Percentiles rank a stretch among this genome's conserved stretches.
Conservation (phyloP, 2,888 invertebrate genomes). For the Perithous albicinctus region DNA sequence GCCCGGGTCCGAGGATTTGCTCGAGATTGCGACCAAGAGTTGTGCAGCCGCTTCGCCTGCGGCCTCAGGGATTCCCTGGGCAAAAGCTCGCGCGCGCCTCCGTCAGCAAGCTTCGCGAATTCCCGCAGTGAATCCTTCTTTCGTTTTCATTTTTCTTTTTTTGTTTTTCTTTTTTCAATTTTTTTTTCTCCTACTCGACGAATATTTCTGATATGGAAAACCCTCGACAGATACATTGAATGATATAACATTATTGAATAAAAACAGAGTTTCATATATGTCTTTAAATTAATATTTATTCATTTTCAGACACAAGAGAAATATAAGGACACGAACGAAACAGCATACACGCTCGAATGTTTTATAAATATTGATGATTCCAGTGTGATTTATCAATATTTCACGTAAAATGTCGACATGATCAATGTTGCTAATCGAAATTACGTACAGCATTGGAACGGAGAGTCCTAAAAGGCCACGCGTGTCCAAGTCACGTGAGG, state of each 20-base stretch:
- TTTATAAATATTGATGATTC: too few species aligned
- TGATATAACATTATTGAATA: too few species aligned
- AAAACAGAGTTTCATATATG: background rate
- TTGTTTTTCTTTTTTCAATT: background rate
- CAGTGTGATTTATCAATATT: background rate
- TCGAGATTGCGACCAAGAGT: slow-evolving; percentile 57
- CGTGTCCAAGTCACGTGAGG: slow-evolving; percentile 11
- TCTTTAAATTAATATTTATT: too few species aligned
- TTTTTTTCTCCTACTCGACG: slow-evolving; percentile 13
- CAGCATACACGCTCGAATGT: background rate
- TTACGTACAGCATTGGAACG: background rate
- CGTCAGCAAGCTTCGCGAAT: slow-evolving; percentile 6
- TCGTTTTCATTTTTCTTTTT: background rate
- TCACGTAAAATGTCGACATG: background rate
- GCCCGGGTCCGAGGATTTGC: slow-evolving; percentile 54
- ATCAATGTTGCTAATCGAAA: background rate
- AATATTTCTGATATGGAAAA: background rate
- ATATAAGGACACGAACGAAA: too few species aligned
- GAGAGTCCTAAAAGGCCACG: background rate
- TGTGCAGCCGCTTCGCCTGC: slow-evolving; percentile 29
- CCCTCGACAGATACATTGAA: background rate
- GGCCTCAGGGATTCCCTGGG: slow-evolving; percentile 6
- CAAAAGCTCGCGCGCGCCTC: background rate
- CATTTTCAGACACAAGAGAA: too few species aligned
- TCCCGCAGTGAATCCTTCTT: background rate